Evolutionary conservation across 1,140 invertebrate genomes (phyloP).

Genomic region (Panulirus ornatus): DNA sequence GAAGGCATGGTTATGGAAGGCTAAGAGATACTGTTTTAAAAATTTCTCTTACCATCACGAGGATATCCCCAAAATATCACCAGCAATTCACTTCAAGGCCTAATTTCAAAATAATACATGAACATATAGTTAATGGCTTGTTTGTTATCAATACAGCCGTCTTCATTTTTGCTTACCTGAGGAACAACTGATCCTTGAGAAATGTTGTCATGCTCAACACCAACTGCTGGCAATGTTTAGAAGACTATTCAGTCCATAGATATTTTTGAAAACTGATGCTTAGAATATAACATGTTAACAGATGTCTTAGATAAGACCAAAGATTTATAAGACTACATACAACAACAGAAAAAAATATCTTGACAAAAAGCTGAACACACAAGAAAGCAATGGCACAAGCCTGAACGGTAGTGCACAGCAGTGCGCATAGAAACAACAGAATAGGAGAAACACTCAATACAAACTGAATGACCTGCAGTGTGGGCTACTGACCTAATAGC

Average conservation of each 20-base stretch:
- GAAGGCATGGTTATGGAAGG: no score
- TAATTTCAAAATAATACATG: neutral
- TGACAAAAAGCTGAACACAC: conserved; percentile 35
- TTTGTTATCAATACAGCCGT: no score
- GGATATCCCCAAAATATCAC: neutral
- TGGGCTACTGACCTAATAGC: conserved; percentile 86
- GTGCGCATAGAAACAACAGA: conserved; percentile 15
- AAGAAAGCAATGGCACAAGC: neutral
- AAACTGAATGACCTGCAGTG: conserved; percentile 10
- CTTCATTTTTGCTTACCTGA: no score
- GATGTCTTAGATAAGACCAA: neutral
- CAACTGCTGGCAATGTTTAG: neutral
- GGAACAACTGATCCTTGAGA: no score
- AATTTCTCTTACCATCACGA: neutral
- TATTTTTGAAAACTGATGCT: neutral
- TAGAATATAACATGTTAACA: neutral
- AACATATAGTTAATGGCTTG: no score
- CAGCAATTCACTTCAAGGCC: neutral
- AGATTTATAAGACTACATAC: neutral
- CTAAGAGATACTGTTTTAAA: no score
- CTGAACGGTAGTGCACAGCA: conserved; percentile 8
- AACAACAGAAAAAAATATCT: neutral
- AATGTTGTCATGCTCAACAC: neutral
- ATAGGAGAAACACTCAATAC: conserved; percentile 12
- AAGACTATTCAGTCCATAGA: neutral